Evolutionary conservation across 2,888 invertebrate species (phyloP).

Genomic region (Drosophila nr. perissopoda): DNA sequence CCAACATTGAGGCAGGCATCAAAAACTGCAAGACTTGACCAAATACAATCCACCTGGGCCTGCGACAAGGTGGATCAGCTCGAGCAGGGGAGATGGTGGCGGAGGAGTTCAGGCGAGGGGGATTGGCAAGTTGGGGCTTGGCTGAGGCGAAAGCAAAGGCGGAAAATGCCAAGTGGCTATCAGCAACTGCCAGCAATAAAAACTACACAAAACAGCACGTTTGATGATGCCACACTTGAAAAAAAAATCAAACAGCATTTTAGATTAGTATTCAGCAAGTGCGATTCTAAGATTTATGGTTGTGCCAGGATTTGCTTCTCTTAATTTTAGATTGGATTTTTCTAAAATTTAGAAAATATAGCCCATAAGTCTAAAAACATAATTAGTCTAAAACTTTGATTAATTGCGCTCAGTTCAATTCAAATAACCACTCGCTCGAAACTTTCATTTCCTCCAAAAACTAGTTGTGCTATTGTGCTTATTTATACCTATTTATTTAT

Average conservation of each 20-base stretch:
- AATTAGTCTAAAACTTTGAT: background rate
- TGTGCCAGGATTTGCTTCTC: background rate
- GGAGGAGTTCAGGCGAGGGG: background rate
- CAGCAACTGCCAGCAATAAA: slow-evolving; percentile 23
- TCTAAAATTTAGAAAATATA: background rate
- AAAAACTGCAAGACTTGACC: slow-evolving; percentile 56
- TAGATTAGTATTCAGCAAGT: background rate
- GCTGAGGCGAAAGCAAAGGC: slow-evolving; percentile 13
- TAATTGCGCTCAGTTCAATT: background rate
- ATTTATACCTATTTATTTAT: background rate
- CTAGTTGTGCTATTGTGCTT: background rate
- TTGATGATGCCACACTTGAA: slow-evolving; percentile 10
- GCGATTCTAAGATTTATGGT: background rate
- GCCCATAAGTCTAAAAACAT: background rate
- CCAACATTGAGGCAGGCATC: slow-evolving; percentile 35
- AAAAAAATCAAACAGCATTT: background rate
- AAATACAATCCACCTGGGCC: slow-evolving; percentile 38
- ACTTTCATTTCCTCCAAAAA: background rate
- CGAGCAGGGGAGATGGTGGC: background rate
- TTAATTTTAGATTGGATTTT: background rate
- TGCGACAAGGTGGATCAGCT: slow-evolving; percentile 15
- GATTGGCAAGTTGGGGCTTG: slow-evolving; percentile 21
- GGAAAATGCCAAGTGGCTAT: slow-evolving; percentile 35
- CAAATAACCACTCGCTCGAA: background rate
- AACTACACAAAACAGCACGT: slow-evolving; percentile 15